phyloP scores from a whole-genome alignment of 2,888 invertebrate species.

The Junonia oenone region DNA sequence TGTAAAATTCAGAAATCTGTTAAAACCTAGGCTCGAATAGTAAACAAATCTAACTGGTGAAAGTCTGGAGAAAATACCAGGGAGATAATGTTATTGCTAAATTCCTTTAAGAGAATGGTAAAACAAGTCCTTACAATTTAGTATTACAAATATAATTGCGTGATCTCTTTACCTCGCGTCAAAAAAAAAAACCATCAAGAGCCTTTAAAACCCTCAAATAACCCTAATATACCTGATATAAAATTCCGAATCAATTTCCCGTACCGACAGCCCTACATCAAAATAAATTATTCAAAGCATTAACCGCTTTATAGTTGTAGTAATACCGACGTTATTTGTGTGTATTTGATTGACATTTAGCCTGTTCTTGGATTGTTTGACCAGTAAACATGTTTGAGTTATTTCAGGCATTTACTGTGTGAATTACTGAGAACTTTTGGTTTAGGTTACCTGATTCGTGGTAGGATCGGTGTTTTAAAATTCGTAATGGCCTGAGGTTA shows the following conservation, averaged over 20 bases:
- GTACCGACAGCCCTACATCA: neutral
- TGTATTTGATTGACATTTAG: slow-evolving; percentile 13
- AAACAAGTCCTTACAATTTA: too few species aligned
- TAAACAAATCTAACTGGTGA: too few species aligned
- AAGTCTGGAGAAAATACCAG: too few species aligned
- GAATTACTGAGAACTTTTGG: too few species aligned
- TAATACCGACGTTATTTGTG: slow-evolving; percentile 16
- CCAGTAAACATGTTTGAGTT: neutral
- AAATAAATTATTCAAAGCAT: slow-evolving; percentile 20
- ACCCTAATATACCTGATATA: neutral
- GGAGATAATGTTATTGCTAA: too few species aligned
- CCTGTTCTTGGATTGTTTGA: neutral
- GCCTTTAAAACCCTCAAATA: neutral
- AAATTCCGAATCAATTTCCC: neutral
- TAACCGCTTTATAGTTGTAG: slow-evolving; percentile 19
- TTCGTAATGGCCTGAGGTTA: too few species aligned
- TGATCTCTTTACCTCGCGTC: neutral
- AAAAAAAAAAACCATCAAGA: neutral
- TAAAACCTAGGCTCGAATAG: too few species aligned
- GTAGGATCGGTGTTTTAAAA: too few species aligned
- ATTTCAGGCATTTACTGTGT: neutral
- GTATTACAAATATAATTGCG: too few species aligned
- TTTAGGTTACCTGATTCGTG: too few species aligned
- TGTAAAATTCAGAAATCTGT: too few species aligned
- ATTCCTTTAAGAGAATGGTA: too few species aligned